Conservation (phyloP, 1,140 invertebrate genomes). For the Zaprionus capensis region DNA sequence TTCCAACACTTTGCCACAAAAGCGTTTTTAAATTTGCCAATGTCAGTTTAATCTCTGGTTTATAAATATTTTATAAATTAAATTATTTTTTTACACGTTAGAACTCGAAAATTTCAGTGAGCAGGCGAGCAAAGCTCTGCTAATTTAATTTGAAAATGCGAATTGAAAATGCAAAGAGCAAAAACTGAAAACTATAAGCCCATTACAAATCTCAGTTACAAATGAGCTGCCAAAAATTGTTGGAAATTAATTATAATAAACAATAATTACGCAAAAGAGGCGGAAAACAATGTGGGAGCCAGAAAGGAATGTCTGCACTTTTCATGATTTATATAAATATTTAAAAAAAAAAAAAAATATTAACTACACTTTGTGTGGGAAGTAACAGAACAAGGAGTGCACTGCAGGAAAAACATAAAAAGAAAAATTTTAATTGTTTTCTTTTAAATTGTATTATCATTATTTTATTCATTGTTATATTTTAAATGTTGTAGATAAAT, state of each 20-base stretch:
- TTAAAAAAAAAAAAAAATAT: slow-evolving; percentile 6
- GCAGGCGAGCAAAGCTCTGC: slow-evolving; percentile 10
- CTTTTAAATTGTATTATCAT: background rate
- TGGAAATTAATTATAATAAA: slow-evolving; percentile 72
- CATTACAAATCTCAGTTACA: slow-evolving; percentile 71
- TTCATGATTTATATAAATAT: slow-evolving; percentile 24
- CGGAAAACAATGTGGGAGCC: slow-evolving; percentile 38
- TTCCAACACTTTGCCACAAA: background rate
- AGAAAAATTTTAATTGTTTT: background rate
- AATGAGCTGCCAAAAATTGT: slow-evolving; percentile 69
- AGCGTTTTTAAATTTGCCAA: background rate
- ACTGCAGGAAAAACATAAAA: background rate
- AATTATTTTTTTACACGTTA: slow-evolving; percentile 4
- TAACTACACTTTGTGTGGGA: background rate
- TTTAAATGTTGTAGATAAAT: background rate
- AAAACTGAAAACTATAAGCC: slow-evolving; percentile 35
- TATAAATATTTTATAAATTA: background rate
- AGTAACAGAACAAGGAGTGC: background rate
- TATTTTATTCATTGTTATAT: background rate
- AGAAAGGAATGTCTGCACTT: slow-evolving; percentile 1
- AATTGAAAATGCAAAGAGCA: background rate
- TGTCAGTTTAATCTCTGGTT: slow-evolving; percentile 3
- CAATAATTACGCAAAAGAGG: slow-evolving; percentile 61
- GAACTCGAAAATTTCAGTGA: background rate
- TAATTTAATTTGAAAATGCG: slow-evolving; percentile 29